phyloP scores from a whole-genome alignment of 1,140 invertebrate species.

The Drosophila paulistorum region DNA sequence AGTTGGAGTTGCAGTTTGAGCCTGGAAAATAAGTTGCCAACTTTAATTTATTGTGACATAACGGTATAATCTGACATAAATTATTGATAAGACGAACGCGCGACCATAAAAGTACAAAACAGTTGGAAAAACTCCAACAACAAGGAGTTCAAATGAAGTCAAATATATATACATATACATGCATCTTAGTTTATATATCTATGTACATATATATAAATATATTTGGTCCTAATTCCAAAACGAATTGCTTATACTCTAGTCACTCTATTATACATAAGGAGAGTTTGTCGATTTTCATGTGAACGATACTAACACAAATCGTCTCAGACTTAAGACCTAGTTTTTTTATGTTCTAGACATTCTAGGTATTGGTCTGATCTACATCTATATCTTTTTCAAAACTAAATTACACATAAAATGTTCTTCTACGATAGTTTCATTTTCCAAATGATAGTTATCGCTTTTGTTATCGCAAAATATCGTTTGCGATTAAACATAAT shows the following conservation, averaged over 20 bases:
- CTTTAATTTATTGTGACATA: conserved; percentile 83
- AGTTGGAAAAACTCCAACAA: conserved; percentile 53
- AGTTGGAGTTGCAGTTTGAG: conserved; percentile 27
- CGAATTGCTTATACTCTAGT: not conserved
- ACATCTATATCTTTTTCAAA: no score
- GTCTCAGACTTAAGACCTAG: no score
- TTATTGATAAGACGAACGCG: conserved; percentile 80
- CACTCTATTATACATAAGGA: no score
- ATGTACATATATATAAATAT: not conserved
- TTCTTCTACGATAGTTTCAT: no score
- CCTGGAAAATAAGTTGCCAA: conserved; percentile 82
- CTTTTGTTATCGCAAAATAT: no score
- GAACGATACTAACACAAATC: no score
- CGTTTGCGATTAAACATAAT: no score
- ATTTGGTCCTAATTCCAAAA: not conserved
- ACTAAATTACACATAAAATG: no score
- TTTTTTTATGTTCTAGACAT: no score
- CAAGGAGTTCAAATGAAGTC: conserved; percentile 7
- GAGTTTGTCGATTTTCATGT: no score
- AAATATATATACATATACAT: conserved; percentile 4
- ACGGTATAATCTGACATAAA: conserved; percentile 83
- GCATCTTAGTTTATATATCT: not conserved
- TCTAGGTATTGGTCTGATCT: no score
- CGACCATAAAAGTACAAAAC: conserved; percentile 81
- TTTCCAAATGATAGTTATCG: no score